Percentiles rank a stretch among this genome's conserved stretches.
Evolutionary conservation across 1,140 invertebrate species (phyloP).

Genomic region (Drosophila neocordata): DNA sequence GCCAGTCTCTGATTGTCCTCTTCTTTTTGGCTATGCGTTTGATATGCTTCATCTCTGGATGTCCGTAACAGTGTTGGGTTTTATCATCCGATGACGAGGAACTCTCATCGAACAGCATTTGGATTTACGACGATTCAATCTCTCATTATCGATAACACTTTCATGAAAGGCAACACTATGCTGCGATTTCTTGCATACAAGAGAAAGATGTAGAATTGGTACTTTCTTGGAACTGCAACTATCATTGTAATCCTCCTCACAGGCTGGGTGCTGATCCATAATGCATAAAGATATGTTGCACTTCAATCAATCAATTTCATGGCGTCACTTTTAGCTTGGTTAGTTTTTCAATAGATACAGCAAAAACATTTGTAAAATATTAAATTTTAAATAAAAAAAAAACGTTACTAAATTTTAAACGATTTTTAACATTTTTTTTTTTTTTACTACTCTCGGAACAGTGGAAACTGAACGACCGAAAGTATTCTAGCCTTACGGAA

Average conservation of each 20-base stretch:
- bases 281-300: no score
- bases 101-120: constrained; percentile 96
- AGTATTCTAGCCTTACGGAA: no score
- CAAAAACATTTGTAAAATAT: no score
- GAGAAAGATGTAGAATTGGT: constrained; percentile 46
- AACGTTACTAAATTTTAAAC: no score
- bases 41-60: constrained; percentile 88
- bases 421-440: no score
- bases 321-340: no score
- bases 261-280: no score
- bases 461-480: no score
- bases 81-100: constrained; percentile 91
- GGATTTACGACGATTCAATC: constrained; percentile 96
- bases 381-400: no score
- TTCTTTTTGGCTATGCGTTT: constrained; percentile 50
- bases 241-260: background rate
- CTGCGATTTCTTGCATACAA: constrained; percentile 86
- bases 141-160: constrained; percentile 95
- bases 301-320: no score
- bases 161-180: constrained; percentile 93
- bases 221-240: constrained; percentile 3
- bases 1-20: background rate
- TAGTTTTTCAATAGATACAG: no score
- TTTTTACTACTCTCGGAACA: no score
- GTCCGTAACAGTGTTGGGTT: constrained; percentile 93